phyloP scores from a whole-genome alignment of 2,888 invertebrate species.

The Unio delphinus region DNA sequence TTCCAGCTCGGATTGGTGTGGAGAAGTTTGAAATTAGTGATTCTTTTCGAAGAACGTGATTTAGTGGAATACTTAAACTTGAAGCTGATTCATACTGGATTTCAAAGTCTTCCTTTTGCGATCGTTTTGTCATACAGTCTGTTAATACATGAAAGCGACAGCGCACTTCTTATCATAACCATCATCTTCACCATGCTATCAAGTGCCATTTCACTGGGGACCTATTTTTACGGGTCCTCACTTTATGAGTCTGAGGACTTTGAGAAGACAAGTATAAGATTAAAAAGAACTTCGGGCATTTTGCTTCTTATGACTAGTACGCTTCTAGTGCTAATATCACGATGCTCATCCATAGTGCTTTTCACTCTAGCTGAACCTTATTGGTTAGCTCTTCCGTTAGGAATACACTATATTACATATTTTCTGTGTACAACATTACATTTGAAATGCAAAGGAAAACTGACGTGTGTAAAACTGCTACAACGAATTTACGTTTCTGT shows the following conservation, averaged over 20 bases:
- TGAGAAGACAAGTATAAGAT: conserved; percentile 20
- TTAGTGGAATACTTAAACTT: conserved; percentile 46
- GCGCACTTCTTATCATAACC: conserved; percentile 22
- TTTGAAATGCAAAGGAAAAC: conserved; percentile 18
- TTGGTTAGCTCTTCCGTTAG: conserved; percentile 41
- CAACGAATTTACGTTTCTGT: conserved; percentile 34
- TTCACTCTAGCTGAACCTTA: conserved; percentile 30
- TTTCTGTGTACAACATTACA: conserved; percentile 20
- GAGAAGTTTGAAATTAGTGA: conserved; percentile 46
- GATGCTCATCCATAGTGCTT: conserved; percentile 41
- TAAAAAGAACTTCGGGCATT: conserved; percentile 29
- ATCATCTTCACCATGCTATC: conserved; percentile 26
- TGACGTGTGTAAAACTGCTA: conserved; percentile 15
- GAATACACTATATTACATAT: conserved; percentile 34
- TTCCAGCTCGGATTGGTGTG: conserved; percentile 52
- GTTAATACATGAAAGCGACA: conserved; percentile 14
- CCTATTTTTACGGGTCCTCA: conserved; percentile 28
- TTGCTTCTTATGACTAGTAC: conserved; percentile 35
- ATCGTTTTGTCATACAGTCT: conserved; percentile 30
- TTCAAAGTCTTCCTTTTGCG: conserved; percentile 48
- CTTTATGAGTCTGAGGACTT: conserved; percentile 36
- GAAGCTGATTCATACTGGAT: conserved; percentile 44
- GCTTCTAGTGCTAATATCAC: conserved; percentile 31
- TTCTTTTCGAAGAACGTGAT: conserved; percentile 42
- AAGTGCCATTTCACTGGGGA: conserved; percentile 30